Conservation (phyloP, 2,888 invertebrate genomes). For the Orthosia gracilis region DNA sequence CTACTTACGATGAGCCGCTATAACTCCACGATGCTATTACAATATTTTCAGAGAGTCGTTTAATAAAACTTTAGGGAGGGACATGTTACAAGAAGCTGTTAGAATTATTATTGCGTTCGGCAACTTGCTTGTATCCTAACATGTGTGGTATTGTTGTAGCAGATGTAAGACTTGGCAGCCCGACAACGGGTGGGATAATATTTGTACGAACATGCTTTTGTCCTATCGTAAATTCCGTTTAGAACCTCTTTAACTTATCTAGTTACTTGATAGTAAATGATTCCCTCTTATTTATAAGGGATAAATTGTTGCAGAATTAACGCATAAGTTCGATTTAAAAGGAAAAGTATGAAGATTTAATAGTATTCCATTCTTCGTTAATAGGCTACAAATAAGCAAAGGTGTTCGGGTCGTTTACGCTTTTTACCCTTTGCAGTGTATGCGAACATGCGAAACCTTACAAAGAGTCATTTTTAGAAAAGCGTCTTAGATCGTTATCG, state of each 20-base stretch:
- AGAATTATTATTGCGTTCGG: conserved; percentile 46
- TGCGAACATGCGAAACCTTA: neutral
- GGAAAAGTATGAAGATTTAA: conserved; percentile 54
- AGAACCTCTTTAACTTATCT: conserved; percentile 32
- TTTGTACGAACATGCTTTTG: conserved; percentile 46
- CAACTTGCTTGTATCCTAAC: conserved; percentile 19
- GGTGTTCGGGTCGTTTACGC: conserved; percentile 40
- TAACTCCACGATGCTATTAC: conserved; percentile 43
- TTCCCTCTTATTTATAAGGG: conserved; percentile 27
- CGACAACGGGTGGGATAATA: conserved; percentile 48
- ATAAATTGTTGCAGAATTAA: conserved; percentile 49
- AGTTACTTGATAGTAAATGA: conserved; percentile 15
- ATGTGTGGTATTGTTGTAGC: conserved; percentile 51
- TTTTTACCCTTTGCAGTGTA: conserved; percentile 35
- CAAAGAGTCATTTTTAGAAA: conserved; percentile 36
- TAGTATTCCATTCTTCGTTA: conserved; percentile 50
- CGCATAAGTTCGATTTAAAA: conserved; percentile 32
- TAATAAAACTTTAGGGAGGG: conserved; percentile 50
- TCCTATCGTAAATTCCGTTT: conserved; percentile 38
- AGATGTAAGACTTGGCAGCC: conserved; percentile 55
- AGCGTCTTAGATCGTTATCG: conserved; percentile 2
- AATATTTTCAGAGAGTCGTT: conserved; percentile 52
- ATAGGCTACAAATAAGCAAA: conserved; percentile 59
- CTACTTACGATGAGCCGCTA: conserved; percentile 19
- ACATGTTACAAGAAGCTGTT: conserved; percentile 34